A percentile compares a stretch with the other conserved stretches of the same genome.
These are phyloP conservation scores for Carassius carassius DNA, from an alignment of 2,113 vertebrate genomes.

Conservation along the genomic window DNA sequence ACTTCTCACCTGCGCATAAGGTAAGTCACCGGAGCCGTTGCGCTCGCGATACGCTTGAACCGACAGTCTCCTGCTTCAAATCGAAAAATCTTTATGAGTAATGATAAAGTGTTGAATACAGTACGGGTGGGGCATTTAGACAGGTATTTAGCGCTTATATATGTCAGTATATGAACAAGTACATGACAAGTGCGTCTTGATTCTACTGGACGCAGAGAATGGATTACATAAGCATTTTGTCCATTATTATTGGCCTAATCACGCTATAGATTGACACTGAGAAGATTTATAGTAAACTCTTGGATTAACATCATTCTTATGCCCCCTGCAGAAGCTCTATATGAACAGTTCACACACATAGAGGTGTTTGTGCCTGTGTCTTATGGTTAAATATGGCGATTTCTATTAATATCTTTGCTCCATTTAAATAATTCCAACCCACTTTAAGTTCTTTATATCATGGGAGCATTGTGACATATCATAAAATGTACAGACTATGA, in stretches of 20 bases:
- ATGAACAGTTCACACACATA: background rate
- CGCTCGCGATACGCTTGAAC: background rate
- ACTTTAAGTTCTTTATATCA: slow-evolving; percentile 22
- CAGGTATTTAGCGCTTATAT: background rate
- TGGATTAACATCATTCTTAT: background rate
- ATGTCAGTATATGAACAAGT: background rate
- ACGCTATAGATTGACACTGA: background rate
- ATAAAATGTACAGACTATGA: background rate
- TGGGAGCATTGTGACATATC: background rate
- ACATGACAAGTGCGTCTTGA: background rate
- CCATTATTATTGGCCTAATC: background rate
- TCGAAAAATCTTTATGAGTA: background rate
- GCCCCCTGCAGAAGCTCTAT: background rate
- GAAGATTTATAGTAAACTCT: background rate
- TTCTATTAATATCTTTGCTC: slow-evolving; percentile 51
- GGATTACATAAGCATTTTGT: background rate
- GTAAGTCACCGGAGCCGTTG: slow-evolving; percentile 27
- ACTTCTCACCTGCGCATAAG: slow-evolving; percentile 53
- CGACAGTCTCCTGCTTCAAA: background rate
- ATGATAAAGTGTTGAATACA: background rate
- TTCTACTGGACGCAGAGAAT: background rate
- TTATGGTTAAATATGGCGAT: slow-evolving; percentile 11
- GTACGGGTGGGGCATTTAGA: slow-evolving; percentile 15
- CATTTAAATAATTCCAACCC: slow-evolving; percentile 40
- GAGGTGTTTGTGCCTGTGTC: slow-evolving; percentile 8